phyloP scores from a whole-genome alignment of 2,888 invertebrate genomes.

The Euproctis similis region DNA sequence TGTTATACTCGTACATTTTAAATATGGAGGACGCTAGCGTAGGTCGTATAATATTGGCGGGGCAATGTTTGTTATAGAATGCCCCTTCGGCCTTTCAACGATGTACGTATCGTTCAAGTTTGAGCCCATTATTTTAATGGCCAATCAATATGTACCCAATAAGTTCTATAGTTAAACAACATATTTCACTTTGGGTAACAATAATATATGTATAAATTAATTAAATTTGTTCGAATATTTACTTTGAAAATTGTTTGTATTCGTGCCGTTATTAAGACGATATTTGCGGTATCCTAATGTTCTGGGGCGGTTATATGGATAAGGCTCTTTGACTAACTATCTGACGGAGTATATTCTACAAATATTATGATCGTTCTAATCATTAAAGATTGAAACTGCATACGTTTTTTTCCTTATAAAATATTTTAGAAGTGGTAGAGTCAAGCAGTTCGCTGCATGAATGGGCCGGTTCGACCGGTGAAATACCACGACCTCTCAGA shows the following conservation, averaged over 20 bases:
- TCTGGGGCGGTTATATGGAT: conserved; percentile 27
- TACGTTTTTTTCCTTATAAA: too few relatives aligned
- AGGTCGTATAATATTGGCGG: conserved; percentile 22
- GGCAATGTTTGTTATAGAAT: conserved; percentile 36
- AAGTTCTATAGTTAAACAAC: conserved; percentile 52
- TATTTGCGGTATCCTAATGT: conserved; percentile 46
- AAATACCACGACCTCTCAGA: too few relatives aligned
- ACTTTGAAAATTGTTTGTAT: conserved; percentile 64
- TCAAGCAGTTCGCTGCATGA: too few relatives aligned
- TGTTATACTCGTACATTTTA: conserved; percentile 12
- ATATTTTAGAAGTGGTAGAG: too few relatives aligned
- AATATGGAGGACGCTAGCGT: conserved; percentile 11
- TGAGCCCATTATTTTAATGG: conserved; percentile 63
- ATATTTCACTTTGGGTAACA: conserved; percentile 47
- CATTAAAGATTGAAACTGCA: too few relatives aligned
- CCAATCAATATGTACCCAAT: conserved; percentile 63
- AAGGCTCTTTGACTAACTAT: conserved; percentile 16
- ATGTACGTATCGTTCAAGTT: conserved; percentile 53
- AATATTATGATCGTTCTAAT: too few relatives aligned
- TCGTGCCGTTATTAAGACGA: conserved; percentile 56
- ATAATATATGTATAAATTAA: conserved; percentile 55
- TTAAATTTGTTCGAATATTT: conserved; percentile 68
- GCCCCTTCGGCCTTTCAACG: conserved; percentile 39
- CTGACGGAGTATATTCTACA: too few relatives aligned
- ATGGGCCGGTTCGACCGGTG: too few relatives aligned